phyloP scores from a whole-genome alignment of 2,888 invertebrate species.

The Hecatera dysodea region DNA sequence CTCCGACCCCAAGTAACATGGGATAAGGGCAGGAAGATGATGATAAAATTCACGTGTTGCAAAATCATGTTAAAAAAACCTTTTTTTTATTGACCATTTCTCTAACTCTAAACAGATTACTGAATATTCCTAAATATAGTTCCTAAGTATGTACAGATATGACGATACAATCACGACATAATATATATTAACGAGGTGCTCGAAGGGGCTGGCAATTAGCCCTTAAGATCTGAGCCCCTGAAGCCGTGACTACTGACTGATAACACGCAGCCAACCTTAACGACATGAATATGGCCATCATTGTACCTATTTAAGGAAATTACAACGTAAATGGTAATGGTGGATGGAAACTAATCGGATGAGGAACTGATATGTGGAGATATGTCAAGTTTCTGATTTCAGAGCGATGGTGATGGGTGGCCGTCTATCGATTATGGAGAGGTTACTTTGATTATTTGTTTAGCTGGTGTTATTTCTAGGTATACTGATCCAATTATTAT shows the following conservation, averaged over 20 bases:
- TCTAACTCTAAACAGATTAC: conserved; percentile 20
- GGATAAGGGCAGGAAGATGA: no score
- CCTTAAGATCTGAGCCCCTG: conserved; percentile 68
- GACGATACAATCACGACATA: conserved; percentile 58
- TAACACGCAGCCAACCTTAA: conserved; percentile 70
- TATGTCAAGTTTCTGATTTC: not conserved
- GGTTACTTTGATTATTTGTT: no score
- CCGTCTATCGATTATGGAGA: no score
- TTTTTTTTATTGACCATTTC: not conserved
- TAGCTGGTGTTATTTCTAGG: no score
- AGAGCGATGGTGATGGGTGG: no score
- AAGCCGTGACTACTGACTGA: conserved; percentile 60
- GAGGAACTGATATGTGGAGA: conserved; percentile 22
- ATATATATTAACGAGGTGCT: conserved; percentile 72
- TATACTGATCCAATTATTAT: no score
- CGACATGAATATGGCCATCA: conserved; percentile 54
- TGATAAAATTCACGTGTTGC: not conserved
- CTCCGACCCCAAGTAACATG: no score
- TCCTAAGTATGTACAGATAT: no score
- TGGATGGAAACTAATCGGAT: conserved; percentile 34
- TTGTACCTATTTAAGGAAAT: conserved; percentile 62
- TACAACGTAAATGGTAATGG: conserved; percentile 56
- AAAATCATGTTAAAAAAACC: not conserved
- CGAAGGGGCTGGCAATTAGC: conserved; percentile 69
- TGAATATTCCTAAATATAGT: not conserved